Percentiles rank a stretch among this genome's conserved stretches.
Conservation (phyloP, 2,113 vertebrate species). For the Myrmecobius fasciatus region DNA sequence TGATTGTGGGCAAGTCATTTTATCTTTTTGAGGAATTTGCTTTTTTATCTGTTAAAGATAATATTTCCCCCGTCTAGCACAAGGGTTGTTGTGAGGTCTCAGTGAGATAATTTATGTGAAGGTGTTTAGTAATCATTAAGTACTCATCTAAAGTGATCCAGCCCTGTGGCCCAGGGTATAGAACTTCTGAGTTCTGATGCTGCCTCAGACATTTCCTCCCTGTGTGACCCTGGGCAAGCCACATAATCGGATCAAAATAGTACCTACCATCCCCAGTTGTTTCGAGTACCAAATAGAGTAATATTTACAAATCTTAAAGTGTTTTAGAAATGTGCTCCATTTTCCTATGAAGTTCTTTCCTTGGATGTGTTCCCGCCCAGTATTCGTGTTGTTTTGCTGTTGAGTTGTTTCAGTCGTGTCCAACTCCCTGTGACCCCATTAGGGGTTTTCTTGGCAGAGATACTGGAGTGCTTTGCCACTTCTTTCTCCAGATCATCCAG, state of each 20-base stretch:
- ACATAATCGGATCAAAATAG: not conserved
- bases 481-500: too few relatives aligned
- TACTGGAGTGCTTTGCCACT: not conserved
- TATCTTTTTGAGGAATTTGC: not conserved
- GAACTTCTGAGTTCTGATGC: not conserved
- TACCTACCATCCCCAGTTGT: not conserved
- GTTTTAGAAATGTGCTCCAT: not conserved
- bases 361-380: constrained; percentile 12
- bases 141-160: not conserved
- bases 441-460: not conserved
- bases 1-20: not conserved
- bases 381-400: not conserved
- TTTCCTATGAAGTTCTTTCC: not conserved
- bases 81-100: not conserved
- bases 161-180: too few relatives aligned
- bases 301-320: not conserved
- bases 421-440: not conserved
- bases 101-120: not conserved
- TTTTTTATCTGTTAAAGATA: not conserved
- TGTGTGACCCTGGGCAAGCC: not conserved
- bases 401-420: not conserved
- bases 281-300: not conserved
- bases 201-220: not conserved
- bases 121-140: not conserved
- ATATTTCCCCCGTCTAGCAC: not conserved